Evolutionary conservation across 2,888 invertebrate species (phyloP), one percentile per base, ranked within the genome.

Genomic region (Sthenelais limicola): DNA sequence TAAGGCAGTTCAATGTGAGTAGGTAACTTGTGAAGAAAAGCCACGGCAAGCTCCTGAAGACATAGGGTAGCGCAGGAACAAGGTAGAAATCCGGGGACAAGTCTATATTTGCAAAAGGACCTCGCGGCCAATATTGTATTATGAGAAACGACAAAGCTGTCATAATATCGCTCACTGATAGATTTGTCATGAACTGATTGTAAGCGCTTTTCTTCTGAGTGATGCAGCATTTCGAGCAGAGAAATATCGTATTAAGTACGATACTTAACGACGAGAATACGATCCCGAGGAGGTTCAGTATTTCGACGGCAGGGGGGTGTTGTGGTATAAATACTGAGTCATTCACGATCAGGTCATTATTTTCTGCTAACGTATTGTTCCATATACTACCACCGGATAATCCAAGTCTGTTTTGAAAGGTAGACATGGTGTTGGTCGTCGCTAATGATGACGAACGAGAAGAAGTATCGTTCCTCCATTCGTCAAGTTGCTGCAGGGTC

Each of bases 21-120:
- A 77, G 47, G 54, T 75, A 77, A 38, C 52, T 68, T 43, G 77
- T 77, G 66, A 77, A 73, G 62, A 76, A 76, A 68, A 77, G 68
- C 77, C 77, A 77, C 33, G 77, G 77, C 15, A 68, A 49, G 18
- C 74, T 58, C 21, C 75, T 67, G 33, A 74, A 73, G 12, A 73
- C 38, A 33, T 74, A 76, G 12, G 73, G 73, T 52, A 77, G 66
- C 2, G 30, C 72, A 3, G 66, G 52, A 21, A 54, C 38, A 28
- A 77, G 47, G 24, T 71, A 28, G 48, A 69, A 74, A 48, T 75
- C 67, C 35, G 52, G 18, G 3, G n/a, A 5, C 9, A 52, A 24
- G 32, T 74, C 49, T 15, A 74, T 74, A 62, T 49, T 32, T 7
- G 56, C 52, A 35, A 75, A 69, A n/a, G 69, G 70, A 0, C 74